phyloP scores from a whole-genome alignment of 2,797 vertebrate species.

The Thaleichthys pacificus region DNA sequence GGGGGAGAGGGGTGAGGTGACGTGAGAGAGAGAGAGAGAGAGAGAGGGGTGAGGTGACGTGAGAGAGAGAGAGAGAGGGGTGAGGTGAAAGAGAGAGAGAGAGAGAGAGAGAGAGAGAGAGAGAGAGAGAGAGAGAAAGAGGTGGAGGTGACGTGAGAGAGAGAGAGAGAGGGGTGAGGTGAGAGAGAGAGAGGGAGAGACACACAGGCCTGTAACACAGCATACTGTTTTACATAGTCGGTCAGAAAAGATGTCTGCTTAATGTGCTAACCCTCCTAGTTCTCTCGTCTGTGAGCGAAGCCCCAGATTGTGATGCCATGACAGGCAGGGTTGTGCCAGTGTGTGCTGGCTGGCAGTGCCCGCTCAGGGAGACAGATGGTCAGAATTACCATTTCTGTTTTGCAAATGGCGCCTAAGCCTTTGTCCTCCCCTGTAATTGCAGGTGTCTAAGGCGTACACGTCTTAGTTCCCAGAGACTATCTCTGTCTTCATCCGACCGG shows the following conservation, averaged over 20 bases:
- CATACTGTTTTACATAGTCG: too few relatives aligned
- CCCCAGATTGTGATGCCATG: neutral
- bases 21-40: neutral
- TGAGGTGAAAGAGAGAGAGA: neutral
- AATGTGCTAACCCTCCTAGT: neutral
- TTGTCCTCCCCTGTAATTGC: conserved; percentile 42
- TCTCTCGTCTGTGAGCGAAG: neutral
- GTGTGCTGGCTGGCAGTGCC: conserved; percentile 23
- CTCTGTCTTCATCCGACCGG: neutral
- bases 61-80: neutral
- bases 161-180: neutral
- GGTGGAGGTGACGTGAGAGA: neutral
- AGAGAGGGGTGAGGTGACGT: neutral
- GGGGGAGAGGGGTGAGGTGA: too few relatives aligned
- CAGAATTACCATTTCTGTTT: conserved; percentile 46
- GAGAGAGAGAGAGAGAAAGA: neutral
- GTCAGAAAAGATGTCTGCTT: neutral
- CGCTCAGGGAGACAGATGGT: conserved; percentile 48
- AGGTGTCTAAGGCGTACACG: neutral
- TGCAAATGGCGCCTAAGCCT: conserved; percentile 49
- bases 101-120: too few relatives aligned
- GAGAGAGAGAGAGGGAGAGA: too few relatives aligned
- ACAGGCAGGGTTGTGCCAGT: neutral
- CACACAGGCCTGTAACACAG: too few relatives aligned
- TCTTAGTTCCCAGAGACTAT: neutral